phyloP scores from a whole-genome alignment of 2,797 vertebrate genomes.

The Pitangus sulphuratus region DNA sequence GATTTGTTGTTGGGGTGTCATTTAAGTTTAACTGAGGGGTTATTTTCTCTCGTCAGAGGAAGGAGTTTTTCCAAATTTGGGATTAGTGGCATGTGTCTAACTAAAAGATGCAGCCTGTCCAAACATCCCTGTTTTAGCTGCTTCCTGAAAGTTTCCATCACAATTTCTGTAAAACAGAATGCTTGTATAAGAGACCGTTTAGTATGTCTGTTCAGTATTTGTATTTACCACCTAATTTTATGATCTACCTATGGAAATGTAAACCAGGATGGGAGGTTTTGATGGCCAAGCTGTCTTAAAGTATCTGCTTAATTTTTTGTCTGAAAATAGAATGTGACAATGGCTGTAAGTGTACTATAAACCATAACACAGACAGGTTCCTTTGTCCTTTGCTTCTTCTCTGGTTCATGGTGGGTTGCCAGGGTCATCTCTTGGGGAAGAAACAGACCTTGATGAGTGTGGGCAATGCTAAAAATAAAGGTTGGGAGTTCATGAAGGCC shows the following conservation, averaged over 20 bases:
- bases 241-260: background rate
- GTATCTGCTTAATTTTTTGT: background rate
- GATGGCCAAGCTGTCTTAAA: background rate
- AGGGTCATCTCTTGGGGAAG: background rate
- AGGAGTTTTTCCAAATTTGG: background rate
- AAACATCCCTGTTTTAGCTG: background rate
- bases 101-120: background rate
- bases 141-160: background rate
- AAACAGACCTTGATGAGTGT: background rate
- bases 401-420: background rate
- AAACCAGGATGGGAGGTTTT: background rate
- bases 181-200: background rate
- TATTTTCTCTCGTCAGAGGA: background rate
- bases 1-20: background rate
- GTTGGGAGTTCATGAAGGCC: background rate
- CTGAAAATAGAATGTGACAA: background rate
- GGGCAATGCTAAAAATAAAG: background rate
- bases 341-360: background rate
- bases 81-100: background rate
- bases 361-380: background rate
- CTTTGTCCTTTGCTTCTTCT: background rate
- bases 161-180: background rate
- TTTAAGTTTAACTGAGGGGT: background rate
- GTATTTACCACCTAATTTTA: background rate
- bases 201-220: background rate